These are phyloP conservation scores for Eleginops maclovinus DNA, from an alignment of 2,113 vertebrate genomes.

Conservation along the genomic window DNA sequence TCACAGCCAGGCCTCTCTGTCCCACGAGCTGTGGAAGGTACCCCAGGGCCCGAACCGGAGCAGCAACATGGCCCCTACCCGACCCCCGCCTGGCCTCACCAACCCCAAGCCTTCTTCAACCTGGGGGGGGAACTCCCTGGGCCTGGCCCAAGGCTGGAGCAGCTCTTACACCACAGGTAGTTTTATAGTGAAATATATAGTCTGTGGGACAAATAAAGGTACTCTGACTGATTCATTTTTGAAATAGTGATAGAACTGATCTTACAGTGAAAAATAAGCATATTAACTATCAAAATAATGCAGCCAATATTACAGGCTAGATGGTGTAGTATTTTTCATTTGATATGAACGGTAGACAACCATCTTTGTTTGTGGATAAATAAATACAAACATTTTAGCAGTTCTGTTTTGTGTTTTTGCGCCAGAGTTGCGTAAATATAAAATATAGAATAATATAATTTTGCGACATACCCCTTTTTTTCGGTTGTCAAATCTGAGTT, in stretches of 20 bases:
- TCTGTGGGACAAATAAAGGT: too few relatives aligned
- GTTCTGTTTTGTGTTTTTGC: not conserved
- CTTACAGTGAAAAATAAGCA: too few relatives aligned
- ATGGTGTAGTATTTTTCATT: too few relatives aligned
- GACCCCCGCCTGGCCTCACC: slow-evolving; percentile 94
- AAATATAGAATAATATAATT: too few relatives aligned
- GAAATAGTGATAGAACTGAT: too few relatives aligned
- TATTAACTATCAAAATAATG: not conserved
- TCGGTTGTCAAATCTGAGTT: not conserved
- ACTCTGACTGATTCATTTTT: too few relatives aligned
- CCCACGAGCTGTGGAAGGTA: slow-evolving; percentile 98
- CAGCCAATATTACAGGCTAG: not conserved
- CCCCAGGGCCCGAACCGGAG: slow-evolving; percentile 87
- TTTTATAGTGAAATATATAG: not conserved
- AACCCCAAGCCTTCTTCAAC: slow-evolving; percentile 96
- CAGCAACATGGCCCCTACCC: slow-evolving; percentile 90
- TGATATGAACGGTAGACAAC: too few relatives aligned
- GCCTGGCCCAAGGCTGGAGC: slow-evolving; percentile 90
- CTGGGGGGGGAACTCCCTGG: slow-evolving; percentile 93
- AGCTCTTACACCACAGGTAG: slow-evolving; percentile 93
- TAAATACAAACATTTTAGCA: not conserved
- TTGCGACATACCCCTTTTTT: not conserved
- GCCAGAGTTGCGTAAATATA: too few relatives aligned
- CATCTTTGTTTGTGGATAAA: not conserved
- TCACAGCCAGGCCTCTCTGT: slow-evolving; percentile 93